A percentile compares a stretch with the other conserved stretches of the same genome.
These are phyloP conservation scores for Nomada fabriciana DNA, from an alignment of 2,888 invertebrate genomes.

Conservation along the genomic window DNA sequence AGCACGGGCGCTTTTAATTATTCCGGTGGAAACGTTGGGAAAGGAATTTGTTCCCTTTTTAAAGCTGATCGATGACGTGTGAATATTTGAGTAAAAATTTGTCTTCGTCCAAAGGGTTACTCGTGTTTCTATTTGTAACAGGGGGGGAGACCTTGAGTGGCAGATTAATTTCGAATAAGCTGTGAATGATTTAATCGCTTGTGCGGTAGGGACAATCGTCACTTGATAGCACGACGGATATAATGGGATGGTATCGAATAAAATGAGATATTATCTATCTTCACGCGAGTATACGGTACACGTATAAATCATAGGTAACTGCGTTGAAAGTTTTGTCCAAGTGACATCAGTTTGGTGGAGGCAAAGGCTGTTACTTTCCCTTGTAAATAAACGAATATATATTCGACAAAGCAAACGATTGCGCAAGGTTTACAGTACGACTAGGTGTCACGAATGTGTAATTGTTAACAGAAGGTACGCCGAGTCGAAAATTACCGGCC, in stretches of 20 bases:
- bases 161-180: background rate
- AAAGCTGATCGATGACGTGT: too few relatives aligned
- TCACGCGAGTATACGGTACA: background rate
- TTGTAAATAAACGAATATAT: background rate
- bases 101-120: too few relatives aligned
- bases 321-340: background rate
- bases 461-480: too few relatives aligned
- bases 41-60: background rate
- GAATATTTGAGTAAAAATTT: background rate
- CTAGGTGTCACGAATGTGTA: background rate
- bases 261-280: background rate
- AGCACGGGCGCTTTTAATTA: background rate
- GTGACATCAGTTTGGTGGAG: background rate
- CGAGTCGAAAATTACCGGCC: background rate
- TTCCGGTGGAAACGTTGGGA: background rate
- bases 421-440: too few relatives aligned
- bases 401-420: too few relatives aligned
- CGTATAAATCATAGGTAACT: background rate
- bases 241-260: background rate
- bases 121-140: background rate
- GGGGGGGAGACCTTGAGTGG: background rate
- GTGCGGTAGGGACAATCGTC: background rate
- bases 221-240: background rate
- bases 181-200: slow-evolving; percentile 1
- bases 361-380: background rate